Evolutionary conservation across 2,888 invertebrate genomes (phyloP).

Genomic region (Lasioglossum zephyrum): DNA sequence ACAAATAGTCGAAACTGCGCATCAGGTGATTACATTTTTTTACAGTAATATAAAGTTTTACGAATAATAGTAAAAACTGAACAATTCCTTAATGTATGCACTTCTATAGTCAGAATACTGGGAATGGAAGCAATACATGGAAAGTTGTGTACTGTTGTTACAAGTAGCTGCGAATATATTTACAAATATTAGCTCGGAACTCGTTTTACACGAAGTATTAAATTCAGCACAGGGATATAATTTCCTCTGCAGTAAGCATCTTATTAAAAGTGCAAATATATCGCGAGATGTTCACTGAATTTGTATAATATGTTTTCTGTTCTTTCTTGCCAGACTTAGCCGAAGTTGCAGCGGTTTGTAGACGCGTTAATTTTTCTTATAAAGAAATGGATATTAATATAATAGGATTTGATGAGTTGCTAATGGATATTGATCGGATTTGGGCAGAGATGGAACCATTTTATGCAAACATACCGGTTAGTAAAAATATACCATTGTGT

Average conservation of each 20-base stretch:
- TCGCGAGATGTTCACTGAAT: background rate
- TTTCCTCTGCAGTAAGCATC: conserved; percentile 85
- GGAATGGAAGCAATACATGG: conserved; percentile 84
- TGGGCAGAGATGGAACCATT: conserved; percentile 84
- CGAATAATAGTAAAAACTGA: conserved; percentile 9
- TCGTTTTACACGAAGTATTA: conserved; percentile 86
- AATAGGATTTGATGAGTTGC: conserved; percentile 82
- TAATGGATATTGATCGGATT: conserved; percentile 83
- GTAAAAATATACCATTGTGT: conserved; percentile 27
- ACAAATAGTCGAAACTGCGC: conserved; percentile 77
- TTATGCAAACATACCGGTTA: conserved; percentile 83
- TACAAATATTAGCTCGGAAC: conserved; percentile 85
- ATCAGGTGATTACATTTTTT: conserved; percentile 74
- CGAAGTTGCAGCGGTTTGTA: conserved; percentile 84
- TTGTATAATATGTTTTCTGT: background rate
- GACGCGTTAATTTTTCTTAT: conserved; percentile 84
- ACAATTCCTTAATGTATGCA: conserved; percentile 12
- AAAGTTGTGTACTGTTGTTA: conserved; percentile 85
- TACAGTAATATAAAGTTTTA: background rate
- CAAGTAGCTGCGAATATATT: conserved; percentile 86
- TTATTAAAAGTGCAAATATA: background rate
- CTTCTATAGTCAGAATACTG: conserved; percentile 79
- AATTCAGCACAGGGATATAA: conserved; percentile 85
- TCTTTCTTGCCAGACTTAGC: conserved; percentile 80
- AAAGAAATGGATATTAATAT: conserved; percentile 83